These are phyloP conservation scores for Drosophila melanica DNA, from an alignment of 1,140 invertebrate species.

Conservation along the genomic window DNA sequence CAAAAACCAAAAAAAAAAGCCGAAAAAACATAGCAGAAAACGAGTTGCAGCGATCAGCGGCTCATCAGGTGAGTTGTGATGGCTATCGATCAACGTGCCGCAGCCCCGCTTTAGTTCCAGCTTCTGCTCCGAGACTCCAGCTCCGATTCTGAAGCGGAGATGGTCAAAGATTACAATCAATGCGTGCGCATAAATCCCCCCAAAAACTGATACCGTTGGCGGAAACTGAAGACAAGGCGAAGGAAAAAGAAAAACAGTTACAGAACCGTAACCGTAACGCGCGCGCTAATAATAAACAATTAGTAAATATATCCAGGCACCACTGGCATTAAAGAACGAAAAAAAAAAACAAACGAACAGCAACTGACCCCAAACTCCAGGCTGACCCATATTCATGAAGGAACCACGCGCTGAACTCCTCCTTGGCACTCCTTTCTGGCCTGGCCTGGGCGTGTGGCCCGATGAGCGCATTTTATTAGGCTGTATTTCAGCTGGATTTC, in stretches of 20 bases:
- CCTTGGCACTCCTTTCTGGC: not conserved
- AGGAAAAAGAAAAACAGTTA: constrained; percentile 56
- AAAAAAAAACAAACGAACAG: not conserved
- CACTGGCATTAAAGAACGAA: not conserved
- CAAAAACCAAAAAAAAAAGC: constrained; percentile 3
- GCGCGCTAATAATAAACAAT: constrained; percentile 75
- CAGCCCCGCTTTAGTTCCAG: constrained; percentile 14
- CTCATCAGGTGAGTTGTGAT: constrained; percentile 64
- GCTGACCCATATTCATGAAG: constrained; percentile 54
- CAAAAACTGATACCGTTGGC: constrained; percentile 33
- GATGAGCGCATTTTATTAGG: constrained; percentile 49
- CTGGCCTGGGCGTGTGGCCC: constrained; percentile 10
- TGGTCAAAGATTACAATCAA: constrained; percentile 45
- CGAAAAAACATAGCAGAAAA: constrained; percentile 49
- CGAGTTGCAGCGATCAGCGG: constrained; percentile 63
- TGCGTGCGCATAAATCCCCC: constrained; percentile 41
- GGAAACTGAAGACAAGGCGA: not conserved
- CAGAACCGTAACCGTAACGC: constrained; percentile 37
- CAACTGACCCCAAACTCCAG: not conserved
- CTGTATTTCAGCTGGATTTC: not conserved
- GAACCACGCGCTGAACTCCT: not conserved
- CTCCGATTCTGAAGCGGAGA: constrained; percentile 19
- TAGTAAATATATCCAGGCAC: constrained; percentile 64
- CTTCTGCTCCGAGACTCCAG: constrained; percentile 16
- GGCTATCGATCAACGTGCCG: constrained; percentile 73